These are phyloP conservation scores for Menidia beryllina DNA, from an alignment of 2,113 vertebrate genomes.

Conservation along the genomic window DNA sequence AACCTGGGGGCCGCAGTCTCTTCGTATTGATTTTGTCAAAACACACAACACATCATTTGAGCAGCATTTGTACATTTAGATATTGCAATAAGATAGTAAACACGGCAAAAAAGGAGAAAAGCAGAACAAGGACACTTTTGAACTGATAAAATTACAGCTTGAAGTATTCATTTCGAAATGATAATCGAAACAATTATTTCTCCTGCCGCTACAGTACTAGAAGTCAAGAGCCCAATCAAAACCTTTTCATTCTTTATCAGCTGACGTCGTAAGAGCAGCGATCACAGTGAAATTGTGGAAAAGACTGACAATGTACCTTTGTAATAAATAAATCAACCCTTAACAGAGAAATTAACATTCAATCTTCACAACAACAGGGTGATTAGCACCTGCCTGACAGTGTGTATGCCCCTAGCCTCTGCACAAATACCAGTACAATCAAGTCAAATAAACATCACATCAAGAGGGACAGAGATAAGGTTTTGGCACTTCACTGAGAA, in stretches of 20 bases:
- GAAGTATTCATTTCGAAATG: conserved; percentile 38
- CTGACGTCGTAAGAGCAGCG: conserved; percentile 70
- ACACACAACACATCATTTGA: too few relatives aligned
- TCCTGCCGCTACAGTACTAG: conserved; percentile 23
- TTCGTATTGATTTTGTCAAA: background rate
- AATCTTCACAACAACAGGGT: conserved; percentile 66
- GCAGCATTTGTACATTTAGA: too few relatives aligned
- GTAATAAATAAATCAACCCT: conserved; percentile 68
- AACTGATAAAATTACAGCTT: conserved; percentile 39
- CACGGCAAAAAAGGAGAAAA: background rate
- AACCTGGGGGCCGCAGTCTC: background rate
- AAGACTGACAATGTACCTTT: conserved; percentile 69
- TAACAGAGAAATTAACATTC: conserved; percentile 63
- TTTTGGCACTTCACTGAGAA: conserved; percentile 14
- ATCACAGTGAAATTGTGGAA: conserved; percentile 69
- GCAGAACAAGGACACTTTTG: conserved; percentile 30
- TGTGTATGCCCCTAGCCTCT: conserved; percentile 22
- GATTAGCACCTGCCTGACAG: conserved; percentile 67
- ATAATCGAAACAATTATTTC: conserved; percentile 42
- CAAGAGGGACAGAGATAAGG: conserved; percentile 12
- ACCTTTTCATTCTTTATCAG: conserved; percentile 58
- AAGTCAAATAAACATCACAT: conserved; percentile 15
- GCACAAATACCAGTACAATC: conserved; percentile 19
- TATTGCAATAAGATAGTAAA: background rate
- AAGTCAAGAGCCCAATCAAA: conserved; percentile 47